Conservation (phyloP, 2,113 vertebrate genomes). For the Halichoerus grypus region DNA sequence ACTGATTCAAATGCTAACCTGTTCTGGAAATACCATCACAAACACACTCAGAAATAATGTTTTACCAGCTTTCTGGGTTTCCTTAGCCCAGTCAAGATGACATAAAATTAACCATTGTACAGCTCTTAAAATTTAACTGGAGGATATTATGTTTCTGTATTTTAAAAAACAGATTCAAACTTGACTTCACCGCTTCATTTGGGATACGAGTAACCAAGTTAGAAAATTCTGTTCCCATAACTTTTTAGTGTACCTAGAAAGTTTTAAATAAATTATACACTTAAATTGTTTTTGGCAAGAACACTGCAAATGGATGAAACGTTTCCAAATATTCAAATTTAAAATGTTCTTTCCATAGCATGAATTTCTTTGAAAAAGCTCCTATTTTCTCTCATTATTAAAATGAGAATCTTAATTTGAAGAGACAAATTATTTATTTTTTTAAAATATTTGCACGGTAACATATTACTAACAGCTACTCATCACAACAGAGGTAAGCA, state of each 20-base stretch:
- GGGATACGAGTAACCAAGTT: slow-evolving; percentile 21
- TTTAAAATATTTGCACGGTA: slow-evolving; percentile 21
- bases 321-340: slow-evolving; percentile 46
- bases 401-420: slow-evolving; percentile 43
- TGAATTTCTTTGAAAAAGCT: slow-evolving; percentile 28
- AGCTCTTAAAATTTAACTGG: background rate
- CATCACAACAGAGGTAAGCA: slow-evolving; percentile 30
- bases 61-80: background rate
- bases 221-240: slow-evolving; percentile 26
- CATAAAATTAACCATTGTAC: background rate
- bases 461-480: background rate
- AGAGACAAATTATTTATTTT: slow-evolving; percentile 11
- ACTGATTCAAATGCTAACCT: background rate
- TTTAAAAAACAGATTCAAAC: slow-evolving; percentile 30
- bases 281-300: slow-evolving; percentile 55
- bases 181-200: slow-evolving; percentile 51
- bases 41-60: background rate
- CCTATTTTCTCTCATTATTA: slow-evolving; percentile 50
- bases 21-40: background rate
- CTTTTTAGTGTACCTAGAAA: slow-evolving; percentile 8
- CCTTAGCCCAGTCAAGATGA: background rate
- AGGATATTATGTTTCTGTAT: background rate
- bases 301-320: slow-evolving; percentile 13
- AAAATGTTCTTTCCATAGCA: slow-evolving; percentile 37
- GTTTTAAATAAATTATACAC: slow-evolving; percentile 33